Evolutionary conservation across 2,113 vertebrate genomes (phyloP).

Genomic region (Podarcis raffonei): DNA sequence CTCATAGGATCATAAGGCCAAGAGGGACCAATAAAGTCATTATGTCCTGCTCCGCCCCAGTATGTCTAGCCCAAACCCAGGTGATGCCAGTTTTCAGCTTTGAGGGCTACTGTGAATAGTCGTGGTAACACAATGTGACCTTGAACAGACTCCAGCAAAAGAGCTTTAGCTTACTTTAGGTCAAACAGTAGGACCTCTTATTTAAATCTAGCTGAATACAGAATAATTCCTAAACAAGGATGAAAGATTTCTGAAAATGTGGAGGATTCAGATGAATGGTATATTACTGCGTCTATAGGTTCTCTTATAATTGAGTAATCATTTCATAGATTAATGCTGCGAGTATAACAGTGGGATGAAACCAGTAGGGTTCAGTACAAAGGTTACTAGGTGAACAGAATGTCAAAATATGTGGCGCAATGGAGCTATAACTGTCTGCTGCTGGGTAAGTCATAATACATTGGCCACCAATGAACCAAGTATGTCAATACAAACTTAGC

Average conservation of each 20-base stretch:
- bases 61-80: not conserved
- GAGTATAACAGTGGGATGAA: not conserved
- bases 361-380: not conserved
- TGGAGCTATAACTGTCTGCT: not conserved
- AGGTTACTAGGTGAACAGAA: not conserved
- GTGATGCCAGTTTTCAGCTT: not conserved
- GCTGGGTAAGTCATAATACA: not conserved
- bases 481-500: not conserved
- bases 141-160: no score
- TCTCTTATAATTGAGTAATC: not conserved
- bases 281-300: not conserved
- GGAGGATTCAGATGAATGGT: not conserved
- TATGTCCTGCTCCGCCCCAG: not conserved
- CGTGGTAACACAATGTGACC: not conserved
- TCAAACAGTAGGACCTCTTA: not conserved
- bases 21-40: not conserved
- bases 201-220: not conserved
- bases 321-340: no score
- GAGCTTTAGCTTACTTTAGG: no score
- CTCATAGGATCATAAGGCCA: not conserved
- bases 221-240: not conserved
- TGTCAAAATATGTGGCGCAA: not conserved
- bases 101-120: not conserved
- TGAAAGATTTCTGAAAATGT: not conserved
- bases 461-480: not conserved